Evolutionary conservation across 2,797 vertebrate species (phyloP), one percentile per base, ranked within the genome.

Genomic region (Pangasius djambal): DNA sequence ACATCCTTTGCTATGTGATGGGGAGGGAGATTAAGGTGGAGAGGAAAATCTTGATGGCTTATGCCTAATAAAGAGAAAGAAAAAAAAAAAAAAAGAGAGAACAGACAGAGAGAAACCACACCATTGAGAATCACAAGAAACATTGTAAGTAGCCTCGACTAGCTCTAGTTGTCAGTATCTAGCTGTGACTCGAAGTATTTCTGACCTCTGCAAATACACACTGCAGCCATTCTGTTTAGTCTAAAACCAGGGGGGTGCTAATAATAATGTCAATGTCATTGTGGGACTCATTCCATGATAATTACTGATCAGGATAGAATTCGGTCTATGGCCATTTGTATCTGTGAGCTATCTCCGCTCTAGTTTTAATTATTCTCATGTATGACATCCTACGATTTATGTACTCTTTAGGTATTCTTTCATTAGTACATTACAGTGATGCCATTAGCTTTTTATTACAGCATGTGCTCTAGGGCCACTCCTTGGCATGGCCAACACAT

Each of bases 21-120:
- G 92, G 95, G 93, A 92, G 95, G 95, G 92, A 95, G 93, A 95
- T 95, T 95, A 94, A 95, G 94, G 94, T 95, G 95, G 94, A 96
- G 96, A 95, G 95, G 95, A 95, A 95, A 96, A 93, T 96, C 96
- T 96, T 92, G 95, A 96, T 94, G 96, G 95, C 94, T 96, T 96
- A 97, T 94, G 96, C 96, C 96, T 97, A 95, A 96, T 94, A 92
- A 95, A 91, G 94, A 93, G 94, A 92, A 94, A 89, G 87, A 95
- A 16, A 52, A 2, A 40, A 48, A 13, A 40, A 91, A 16, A 52
- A 2, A 40, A 48, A 13, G 22, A 91, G 40, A 94, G 87, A 94
- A 92, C 92, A 93, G 89, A 93, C 70, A 91, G 84, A 94, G 89
- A 94, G 93, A 96, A 67, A 77, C 90, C 92, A 95, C 92, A 96